Percentiles rank a stretch among this genome's conserved stretches.
phyloP scores from a whole-genome alignment of 2,888 invertebrate genomes.

The Nemurella pictetii region DNA sequence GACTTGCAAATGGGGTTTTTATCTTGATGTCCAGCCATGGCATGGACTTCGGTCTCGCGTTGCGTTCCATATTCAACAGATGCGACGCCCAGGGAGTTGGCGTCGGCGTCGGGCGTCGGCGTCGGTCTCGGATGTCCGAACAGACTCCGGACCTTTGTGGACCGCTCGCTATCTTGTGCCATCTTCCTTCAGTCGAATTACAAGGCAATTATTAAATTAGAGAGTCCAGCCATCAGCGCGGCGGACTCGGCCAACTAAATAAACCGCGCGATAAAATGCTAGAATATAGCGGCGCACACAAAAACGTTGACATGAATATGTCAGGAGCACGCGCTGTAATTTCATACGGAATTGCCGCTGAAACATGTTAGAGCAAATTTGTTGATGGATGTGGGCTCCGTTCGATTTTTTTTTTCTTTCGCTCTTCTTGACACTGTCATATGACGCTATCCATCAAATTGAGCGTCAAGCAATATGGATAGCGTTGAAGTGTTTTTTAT shows the following conservation, averaged over 20 bases:
- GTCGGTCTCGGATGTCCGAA: neutral
- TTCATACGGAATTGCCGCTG: constrained; percentile 23
- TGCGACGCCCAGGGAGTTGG: neutral
- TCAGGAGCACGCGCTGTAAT: constrained; percentile 25
- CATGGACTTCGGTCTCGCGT: neutral
- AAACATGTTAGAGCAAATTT: constrained; percentile 26
- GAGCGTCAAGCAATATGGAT: constrained; percentile 7
- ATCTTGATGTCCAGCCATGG: constrained; percentile 22
- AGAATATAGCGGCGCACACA: neutral
- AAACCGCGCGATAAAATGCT: neutral
- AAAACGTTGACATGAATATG: constrained; percentile 28
- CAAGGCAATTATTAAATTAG: constrained; percentile 2
- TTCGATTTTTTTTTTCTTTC: constrained; percentile 7
- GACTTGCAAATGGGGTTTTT: constrained; percentile 30
- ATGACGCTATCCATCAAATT: constrained; percentile 29
- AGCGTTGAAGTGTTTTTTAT: constrained; percentile 23
- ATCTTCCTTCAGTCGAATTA: constrained; percentile 4
- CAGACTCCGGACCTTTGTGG: neutral
- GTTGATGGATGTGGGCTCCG: constrained; percentile 26
- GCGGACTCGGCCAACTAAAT: neutral
- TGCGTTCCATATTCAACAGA: constrained; percentile 27
- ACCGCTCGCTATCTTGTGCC: neutral
- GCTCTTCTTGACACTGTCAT: constrained; percentile 30
- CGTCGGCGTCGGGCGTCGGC: neutral
- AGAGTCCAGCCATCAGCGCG: neutral